Evolutionary conservation across 2,797 vertebrate genomes (phyloP), one percentile per base, ranked within the genome.

Genomic region (Rhinogobio ventralis): DNA sequence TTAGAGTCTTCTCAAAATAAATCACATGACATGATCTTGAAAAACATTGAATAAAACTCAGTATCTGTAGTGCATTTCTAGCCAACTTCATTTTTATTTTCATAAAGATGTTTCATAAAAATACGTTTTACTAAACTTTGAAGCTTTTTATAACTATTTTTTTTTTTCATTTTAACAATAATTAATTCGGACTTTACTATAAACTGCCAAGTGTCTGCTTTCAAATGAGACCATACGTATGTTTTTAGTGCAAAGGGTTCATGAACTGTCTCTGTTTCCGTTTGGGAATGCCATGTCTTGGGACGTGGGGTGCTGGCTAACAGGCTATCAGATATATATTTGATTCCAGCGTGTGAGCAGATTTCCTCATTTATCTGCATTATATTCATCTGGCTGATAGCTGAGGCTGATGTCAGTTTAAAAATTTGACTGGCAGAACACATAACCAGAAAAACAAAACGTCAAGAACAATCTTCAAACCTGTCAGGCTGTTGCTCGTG

Each of bases 371-470:
- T 53, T 53, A 8, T 36, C 72, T 53, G 19, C 49, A 53, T 74
- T 74, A 77, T 11, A 42, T 25, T 77, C 7, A 25, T 19, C 13
- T n/a, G 33, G 7, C 8, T 60, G 13, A 39, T 57, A 23, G 13
- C 20, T 25, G 30, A 19, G 25, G 19, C 39, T 67, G 60, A 51
- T n/a, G 30, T 68, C 11, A 67, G 8, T 80, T 66, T 53, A 5
- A 36, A 39, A 7, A 25, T 67, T 0, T 68, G 64, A 80, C 13
- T 80, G 62, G 51, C 64, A 53, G 30, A 80, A 55, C 1, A n/a
- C 9, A 45, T 64, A 79, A 64, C 57, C 76, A 62, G 57, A 68
- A 80, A 80, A 53, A 80, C 30, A 25, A 53, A 39, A 53, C 5
- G 7, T 68, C 79, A 69, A n/a, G 23, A 55, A 3, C 23, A 13